These are phyloP conservation scores for Marmota monax DNA, from an alignment of 2,113 vertebrate genomes.

Conservation along the genomic window DNA sequence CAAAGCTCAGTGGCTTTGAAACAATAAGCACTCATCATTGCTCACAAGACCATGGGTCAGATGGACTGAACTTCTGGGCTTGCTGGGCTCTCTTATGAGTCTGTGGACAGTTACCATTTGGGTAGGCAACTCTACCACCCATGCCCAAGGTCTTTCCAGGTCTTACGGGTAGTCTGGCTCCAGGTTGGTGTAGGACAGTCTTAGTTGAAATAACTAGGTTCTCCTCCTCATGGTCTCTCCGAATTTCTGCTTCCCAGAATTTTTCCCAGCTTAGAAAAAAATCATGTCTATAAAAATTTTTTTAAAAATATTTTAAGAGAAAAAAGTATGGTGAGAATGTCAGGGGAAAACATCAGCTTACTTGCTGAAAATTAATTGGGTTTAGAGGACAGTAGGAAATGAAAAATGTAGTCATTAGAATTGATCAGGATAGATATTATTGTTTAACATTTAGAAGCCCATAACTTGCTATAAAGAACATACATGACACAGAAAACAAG, in stretches of 20 bases:
- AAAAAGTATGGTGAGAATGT: background rate
- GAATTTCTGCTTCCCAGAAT: background rate
- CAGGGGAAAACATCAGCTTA: background rate
- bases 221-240: background rate
- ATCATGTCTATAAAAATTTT: background rate
- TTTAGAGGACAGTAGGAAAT: background rate
- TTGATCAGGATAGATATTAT: background rate
- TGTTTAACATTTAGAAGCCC: constrained; percentile 1
- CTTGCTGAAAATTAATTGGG: constrained; percentile 29
- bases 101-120: background rate
- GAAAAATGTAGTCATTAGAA: background rate
- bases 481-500: background rate
- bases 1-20: background rate
- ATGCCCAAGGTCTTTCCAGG: background rate
- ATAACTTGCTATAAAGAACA: background rate
- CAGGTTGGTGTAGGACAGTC: background rate
- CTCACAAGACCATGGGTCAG: background rate
- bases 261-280: background rate
- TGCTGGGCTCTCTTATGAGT: background rate
- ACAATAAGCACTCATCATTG: background rate
- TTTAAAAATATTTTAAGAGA: background rate
- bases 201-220: background rate
- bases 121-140: background rate
- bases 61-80: background rate
- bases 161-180: background rate